Conservation (phyloP, 2,888 invertebrate species). For the Cacoxenus indagator region DNA sequence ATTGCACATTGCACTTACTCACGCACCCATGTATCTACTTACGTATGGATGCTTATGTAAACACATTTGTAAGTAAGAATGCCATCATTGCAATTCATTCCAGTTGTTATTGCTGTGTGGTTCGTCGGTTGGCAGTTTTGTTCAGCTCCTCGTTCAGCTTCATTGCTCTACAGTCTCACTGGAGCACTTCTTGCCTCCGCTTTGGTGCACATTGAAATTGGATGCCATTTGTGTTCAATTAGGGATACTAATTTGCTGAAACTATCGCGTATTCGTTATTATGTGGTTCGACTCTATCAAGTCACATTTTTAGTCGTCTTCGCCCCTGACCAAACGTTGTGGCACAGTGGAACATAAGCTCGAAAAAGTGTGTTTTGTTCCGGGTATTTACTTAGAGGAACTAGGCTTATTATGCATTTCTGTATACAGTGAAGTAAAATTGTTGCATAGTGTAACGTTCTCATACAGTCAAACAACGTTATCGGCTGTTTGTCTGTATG, state of each 20-base stretch:
- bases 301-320: no score
- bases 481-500: no score
- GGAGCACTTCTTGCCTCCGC: constrained; percentile 11
- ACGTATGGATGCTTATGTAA: background rate
- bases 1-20: background rate
- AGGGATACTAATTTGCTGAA: constrained; percentile 59
- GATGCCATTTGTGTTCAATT: constrained; percentile 65
- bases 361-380: no score
- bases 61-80: background rate
- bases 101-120: background rate
- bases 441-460: no score
- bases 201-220: constrained; percentile 48
- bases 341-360: no score
- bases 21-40: background rate
- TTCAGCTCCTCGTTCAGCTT: no score
- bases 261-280: constrained; percentile 27
- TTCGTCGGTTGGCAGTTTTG: background rate
- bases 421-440: no score
- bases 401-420: no score
- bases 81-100: background rate
- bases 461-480: no score
- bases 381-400: no score
- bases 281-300: no score
- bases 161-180: background rate
- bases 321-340: no score